phyloP scores from a whole-genome alignment of 2,888 invertebrate genomes.

The Congeria kusceri region DNA sequence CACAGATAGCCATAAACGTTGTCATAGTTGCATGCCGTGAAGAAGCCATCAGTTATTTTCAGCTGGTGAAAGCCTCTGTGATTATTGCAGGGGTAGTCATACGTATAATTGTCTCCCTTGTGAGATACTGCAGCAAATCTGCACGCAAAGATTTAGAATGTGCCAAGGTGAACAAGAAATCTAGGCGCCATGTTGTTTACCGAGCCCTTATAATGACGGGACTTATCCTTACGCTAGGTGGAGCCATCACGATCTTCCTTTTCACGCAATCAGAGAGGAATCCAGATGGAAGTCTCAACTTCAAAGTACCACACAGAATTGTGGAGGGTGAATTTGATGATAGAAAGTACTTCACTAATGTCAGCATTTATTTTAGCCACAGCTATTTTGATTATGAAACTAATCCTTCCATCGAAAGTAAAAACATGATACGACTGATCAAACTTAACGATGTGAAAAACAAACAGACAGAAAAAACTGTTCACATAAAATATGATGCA shows the following conservation, averaged over 20 bases:
- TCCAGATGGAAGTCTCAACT: constrained; percentile 69
- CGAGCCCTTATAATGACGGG: constrained; percentile 75
- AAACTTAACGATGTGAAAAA: constrained; percentile 58
- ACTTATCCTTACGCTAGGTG: constrained; percentile 67
- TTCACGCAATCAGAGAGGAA: constrained; percentile 76
- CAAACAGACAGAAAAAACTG: constrained; percentile 33
- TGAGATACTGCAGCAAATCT: constrained; percentile 69
- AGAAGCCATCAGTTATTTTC: constrained; percentile 74
- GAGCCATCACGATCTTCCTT: constrained; percentile 73
- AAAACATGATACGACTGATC: constrained; percentile 70
- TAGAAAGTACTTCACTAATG: constrained; percentile 77
- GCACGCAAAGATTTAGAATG: constrained; percentile 56
- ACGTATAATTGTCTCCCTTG: constrained; percentile 66
- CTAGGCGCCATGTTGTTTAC: constrained; percentile 68
- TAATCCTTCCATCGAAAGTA: constrained; percentile 2
- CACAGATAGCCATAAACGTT: constrained; percentile 69
- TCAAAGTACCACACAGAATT: constrained; percentile 71
- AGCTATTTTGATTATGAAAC: constrained; percentile 60
- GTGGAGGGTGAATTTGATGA: constrained; percentile 74
- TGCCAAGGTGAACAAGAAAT: constrained; percentile 55
- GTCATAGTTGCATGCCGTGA: constrained; percentile 72
- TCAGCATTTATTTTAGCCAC: constrained; percentile 76
- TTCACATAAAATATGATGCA: constrained; percentile 33
- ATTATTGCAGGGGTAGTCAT: constrained; percentile 72
- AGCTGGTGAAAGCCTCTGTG: constrained; percentile 71